Evolutionary conservation across 1,140 invertebrate species (phyloP).

Genomic region (Drosophila saltans): DNA sequence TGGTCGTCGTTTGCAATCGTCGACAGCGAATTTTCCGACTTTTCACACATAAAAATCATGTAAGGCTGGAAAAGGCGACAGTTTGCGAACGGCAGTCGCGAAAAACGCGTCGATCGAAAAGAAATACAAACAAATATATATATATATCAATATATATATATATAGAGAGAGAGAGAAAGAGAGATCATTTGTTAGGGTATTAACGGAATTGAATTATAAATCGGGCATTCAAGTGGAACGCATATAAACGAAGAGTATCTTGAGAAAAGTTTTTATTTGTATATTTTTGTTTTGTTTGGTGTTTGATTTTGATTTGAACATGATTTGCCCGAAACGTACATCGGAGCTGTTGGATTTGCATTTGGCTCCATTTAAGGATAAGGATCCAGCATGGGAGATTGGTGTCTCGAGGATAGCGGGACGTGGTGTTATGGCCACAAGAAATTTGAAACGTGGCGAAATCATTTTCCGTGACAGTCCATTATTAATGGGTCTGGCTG

Average conservation of each 20-base stretch:
- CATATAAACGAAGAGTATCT: conserved; percentile 7
- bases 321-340: conserved; percentile 81
- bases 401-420: conserved; percentile 76
- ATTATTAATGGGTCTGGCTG: conserved; percentile 86
- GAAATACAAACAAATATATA: neutral
- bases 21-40: conserved; percentile 64
- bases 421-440: conserved; percentile 87
- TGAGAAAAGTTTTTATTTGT: conserved; percentile 37
- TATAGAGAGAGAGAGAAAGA: conserved; percentile 16
- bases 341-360: conserved; percentile 75
- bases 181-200: conserved; percentile 7
- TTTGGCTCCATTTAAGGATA: conserved; percentile 79
- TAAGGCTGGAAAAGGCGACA: conserved; percentile 82
- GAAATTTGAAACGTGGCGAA: conserved; percentile 87
- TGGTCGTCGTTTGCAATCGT: conserved; percentile 34
- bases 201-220: neutral
- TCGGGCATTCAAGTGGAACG: neutral
- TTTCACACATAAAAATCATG: conserved; percentile 82
- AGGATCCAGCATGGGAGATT: conserved; percentile 79
- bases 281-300: conserved; percentile 30
- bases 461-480: conserved; percentile 88
- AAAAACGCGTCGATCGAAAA: conserved; percentile 47
- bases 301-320: conserved; percentile 27
- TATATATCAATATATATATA: neutral
- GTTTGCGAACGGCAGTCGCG: conserved; percentile 80